Evolutionary conservation across 2,888 invertebrate species (phyloP), one percentile per base, ranked within the genome.

Genomic region (Sicus ferrugineus): DNA sequence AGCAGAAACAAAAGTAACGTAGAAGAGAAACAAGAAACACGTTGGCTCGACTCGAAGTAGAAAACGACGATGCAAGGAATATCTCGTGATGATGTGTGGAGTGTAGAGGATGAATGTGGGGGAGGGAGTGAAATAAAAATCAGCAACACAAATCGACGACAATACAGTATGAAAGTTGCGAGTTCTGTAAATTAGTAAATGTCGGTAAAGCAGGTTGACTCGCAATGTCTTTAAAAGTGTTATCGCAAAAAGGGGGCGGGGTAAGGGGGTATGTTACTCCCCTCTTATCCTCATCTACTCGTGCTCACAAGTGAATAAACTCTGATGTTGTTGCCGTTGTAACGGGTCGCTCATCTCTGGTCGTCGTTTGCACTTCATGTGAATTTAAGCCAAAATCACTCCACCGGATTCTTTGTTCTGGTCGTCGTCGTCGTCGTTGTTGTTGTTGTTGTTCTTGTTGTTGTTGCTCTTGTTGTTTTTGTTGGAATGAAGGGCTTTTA

Each of bases 161-260:
- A 62, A 26, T 16, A 46, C 30, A 38, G 21, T 26, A 42, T 31
- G n/a, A 30, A 62, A 30, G 16, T 3, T 7, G 7, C 14, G 64
- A 11, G 23, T 19, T 21, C 19, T 59, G 30, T n/a, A 56, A 62
- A 62, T 65, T 14, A 26, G 7, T 14, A 65, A 65, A 52, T 23
- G 64, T 54, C 65, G 65, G 34, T 65, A 65, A 54, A 52, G 52
- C 38, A 52, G 31, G 52, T 38, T 16, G 26, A 23, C 0, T 23
- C 14, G 46, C n/a, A 61, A 21, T 11, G 61, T 42, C 31, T 56
- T 21, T 3, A 26, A 23, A 50, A 50, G 9, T 21, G 50, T n/a
- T 9, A 50, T 11, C 50, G 21, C 9, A n/a, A 50, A 50, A 7
- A 34, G 5, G 11, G n/a, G n/a, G n/a, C 38, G 14, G 14, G 38